Conservation (phyloP, 2,113 vertebrate genomes). For the Chaetops frenatus region DNA sequence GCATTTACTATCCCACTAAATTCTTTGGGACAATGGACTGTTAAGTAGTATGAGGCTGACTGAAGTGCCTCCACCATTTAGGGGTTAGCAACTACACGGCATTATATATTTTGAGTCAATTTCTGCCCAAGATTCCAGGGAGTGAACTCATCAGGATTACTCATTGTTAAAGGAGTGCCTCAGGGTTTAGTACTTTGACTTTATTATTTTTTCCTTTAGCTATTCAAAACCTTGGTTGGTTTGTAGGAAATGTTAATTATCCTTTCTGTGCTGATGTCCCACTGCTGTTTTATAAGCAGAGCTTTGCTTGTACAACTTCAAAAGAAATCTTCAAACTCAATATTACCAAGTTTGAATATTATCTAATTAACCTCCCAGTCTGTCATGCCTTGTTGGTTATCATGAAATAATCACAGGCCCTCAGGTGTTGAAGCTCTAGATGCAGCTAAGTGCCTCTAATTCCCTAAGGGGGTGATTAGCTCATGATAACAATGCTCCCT, state of each 20-base stretch:
- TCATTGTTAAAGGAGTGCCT: constrained; percentile 69
- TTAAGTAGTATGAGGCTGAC: neutral
- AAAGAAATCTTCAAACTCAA: constrained; percentile 68
- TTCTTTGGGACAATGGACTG: constrained; percentile 37
- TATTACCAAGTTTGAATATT: constrained; percentile 70
- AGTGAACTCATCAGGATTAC: constrained; percentile 65
- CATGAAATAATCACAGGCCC: constrained; percentile 70
- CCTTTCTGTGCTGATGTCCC: constrained; percentile 51
- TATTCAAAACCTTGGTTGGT: constrained; percentile 63
- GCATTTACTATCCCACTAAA: constrained; percentile 25
- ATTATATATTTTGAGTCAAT: constrained; percentile 62
- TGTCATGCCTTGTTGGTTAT: constrained; percentile 70
- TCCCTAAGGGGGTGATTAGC: constrained; percentile 76
- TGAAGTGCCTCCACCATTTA: constrained; percentile 51
- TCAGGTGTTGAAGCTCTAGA: constrained; percentile 67
- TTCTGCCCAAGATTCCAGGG: constrained; percentile 62
- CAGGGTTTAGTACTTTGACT: constrained; percentile 66
- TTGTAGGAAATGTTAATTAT: constrained; percentile 69
- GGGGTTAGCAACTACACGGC: constrained; percentile 36
- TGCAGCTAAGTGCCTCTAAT: constrained; percentile 70
- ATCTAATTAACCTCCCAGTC: constrained; percentile 74
- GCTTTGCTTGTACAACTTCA: constrained; percentile 65
- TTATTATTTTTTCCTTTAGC: constrained; percentile 59
- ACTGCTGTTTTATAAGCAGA: constrained; percentile 58
- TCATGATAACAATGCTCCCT: constrained; percentile 72